Evolutionary conservation across 2,797 vertebrate species (phyloP), one percentile per base, ranked within the genome.

Genomic region (Platalea minor): DNA sequence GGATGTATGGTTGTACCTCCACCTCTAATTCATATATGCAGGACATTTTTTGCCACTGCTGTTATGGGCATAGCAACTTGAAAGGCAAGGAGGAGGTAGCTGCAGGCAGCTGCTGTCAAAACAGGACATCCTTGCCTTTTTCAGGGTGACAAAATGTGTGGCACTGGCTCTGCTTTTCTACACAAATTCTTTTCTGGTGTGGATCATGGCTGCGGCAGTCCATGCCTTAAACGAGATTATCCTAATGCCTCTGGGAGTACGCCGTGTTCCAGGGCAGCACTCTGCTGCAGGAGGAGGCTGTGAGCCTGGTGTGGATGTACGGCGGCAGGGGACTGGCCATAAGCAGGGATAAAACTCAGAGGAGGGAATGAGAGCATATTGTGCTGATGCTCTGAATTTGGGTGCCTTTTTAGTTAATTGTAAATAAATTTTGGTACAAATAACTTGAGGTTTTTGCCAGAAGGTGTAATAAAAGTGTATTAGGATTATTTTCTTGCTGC

Each of bases 271-370:
- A 17, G 87, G 50, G 54, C 78, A 85, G 67, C 0, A 0, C 6
- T 20, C 13, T 53, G 4, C 70, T 10, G 12, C 4, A 2, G 75
- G 63, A 60, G 68, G 28, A 15, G 26, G 48, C 48, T 19, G 53
- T 1, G 24, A 56, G 87, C 35, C 60, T 48, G 18, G 0, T 13
- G 20, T 2, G 1, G 35, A 8, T 7, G 21, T 28, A 24, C 51
- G 6, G 60, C 63, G 61, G 37, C 63, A 26, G 35, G 53, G 16
- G 0, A 25, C 50, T 17, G 68, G 28, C 63, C 45, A 2, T n/a
- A n/a, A 74, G 26, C 63, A 56, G 39, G 56, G 33, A 19, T 51
- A 31, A 76, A 76, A 46, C 33, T 16, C 3, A 1, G 16, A 63
- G 46, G 26, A 61, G 57, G 26, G 33, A 65, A 56, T 5, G 4